Evolutionary conservation across 2,888 invertebrate species (phyloP), one percentile per base, ranked within the genome.

Genomic region (Apocheima hispidaria): DNA sequence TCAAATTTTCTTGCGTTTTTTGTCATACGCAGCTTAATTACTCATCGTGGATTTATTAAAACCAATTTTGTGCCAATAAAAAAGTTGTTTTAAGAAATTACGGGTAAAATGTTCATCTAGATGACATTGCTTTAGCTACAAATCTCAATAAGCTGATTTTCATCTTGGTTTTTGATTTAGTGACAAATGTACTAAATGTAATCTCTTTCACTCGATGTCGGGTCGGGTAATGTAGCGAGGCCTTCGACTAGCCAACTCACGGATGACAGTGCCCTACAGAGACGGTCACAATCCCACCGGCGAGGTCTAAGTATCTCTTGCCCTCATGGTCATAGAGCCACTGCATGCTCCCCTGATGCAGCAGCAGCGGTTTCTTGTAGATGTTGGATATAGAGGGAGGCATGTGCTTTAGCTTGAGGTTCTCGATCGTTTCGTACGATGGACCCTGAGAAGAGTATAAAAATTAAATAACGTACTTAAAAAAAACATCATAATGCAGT

Each of bases 221-320:
- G n/a, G n/a, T n/a, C n/a, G n/a, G n/a, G n/a, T n/a, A n/a, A n/a
- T n/a, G n/a, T n/a, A n/a, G n/a, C n/a, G n/a, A n/a, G n/a, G n/a
- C n/a, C n/a, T n/a, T n/a, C n/a, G n/a, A n/a, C n/a, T n/a, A 10
- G 9, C 1, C 28, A 21, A 94, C 97, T 96, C 93, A 98, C 98
- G 99, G 99, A 92, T 99, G 99, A 82, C 98, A 98, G 85, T 99
- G 99, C 20, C 99, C 99, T 2, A 99, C 98, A 54, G 98, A 98
- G 36, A 99, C 97, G 0, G 99, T 99, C 14, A 98, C 99, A 73
- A 99, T 99, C 6, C 99, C 99, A 4, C 96, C 99, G 82, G 98
- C 98, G 93, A 99, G 95, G 85, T 99, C 99, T 68, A 99, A 93
- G 86, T 99, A 99, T 73, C 98, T 94, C 67, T 94, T 95, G 3